Percentiles rank a stretch among this genome's conserved stretches.
Conservation (phyloP, 2,113 vertebrate species). For the Himantopus leucocephalus region DNA sequence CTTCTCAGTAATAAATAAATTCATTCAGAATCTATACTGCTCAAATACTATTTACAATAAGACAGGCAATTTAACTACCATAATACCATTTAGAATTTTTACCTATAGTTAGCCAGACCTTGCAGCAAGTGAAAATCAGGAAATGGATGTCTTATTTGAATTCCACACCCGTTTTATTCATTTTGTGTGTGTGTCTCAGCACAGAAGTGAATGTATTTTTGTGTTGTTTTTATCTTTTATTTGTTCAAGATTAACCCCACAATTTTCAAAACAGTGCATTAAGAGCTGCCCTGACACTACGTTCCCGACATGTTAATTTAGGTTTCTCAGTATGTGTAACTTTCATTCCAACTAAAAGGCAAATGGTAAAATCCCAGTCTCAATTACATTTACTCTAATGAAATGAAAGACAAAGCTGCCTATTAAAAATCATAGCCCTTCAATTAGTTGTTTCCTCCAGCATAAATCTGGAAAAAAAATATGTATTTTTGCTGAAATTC, state of each 20-base stretch:
- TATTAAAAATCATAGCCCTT: not conserved
- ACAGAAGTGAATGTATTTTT: not conserved
- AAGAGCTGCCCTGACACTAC: not conserved
- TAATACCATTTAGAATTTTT: not conserved
- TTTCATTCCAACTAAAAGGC: not conserved
- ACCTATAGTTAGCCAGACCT: not conserved
- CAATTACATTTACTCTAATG: not conserved
- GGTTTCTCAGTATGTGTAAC: not conserved
- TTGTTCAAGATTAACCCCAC: not conserved
- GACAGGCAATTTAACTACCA: not conserved
- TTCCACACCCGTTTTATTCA: not conserved
- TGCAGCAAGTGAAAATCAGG: not conserved
- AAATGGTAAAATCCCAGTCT: not conserved
- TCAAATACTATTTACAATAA: not conserved
- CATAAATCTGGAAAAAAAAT: not conserved
- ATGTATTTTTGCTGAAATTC: not conserved
- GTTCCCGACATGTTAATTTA: slow-evolving; percentile 13
- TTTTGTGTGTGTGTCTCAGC: not conserved
- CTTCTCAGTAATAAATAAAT: not conserved
- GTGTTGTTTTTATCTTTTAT: not conserved
- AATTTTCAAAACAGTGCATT: not conserved
- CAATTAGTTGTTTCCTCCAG: slow-evolving; percentile 32
- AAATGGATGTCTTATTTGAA: not conserved
- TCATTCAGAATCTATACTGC: not conserved
- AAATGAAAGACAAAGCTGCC: not conserved